phyloP scores from a whole-genome alignment of 2,797 vertebrate genomes.

The Sarcoramphus papa region DNA sequence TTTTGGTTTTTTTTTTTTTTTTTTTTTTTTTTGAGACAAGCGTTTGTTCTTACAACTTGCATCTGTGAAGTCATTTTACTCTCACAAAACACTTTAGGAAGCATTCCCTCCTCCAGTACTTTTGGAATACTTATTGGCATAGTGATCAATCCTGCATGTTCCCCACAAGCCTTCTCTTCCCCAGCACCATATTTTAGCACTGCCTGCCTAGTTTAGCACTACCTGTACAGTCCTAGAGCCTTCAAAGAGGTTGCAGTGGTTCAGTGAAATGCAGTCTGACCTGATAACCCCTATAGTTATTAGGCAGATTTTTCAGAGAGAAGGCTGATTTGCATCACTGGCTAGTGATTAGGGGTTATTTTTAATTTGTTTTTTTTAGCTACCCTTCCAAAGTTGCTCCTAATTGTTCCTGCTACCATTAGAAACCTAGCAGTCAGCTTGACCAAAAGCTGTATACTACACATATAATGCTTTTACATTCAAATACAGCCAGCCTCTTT shows the following conservation, averaged over 20 bases:
- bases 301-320: not conserved
- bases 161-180: not conserved
- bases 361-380: not conserved
- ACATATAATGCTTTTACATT: not conserved
- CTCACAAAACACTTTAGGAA: not conserved
- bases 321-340: not conserved
- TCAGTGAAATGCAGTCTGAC: not conserved
- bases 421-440: not conserved
- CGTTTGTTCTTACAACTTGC: not conserved
- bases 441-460: not conserved
- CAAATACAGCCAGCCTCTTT: not conserved
- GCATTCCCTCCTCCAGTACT: not conserved
- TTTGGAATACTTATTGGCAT: accelerated
- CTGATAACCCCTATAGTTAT: not conserved
- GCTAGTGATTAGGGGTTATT: not conserved
- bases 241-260: not conserved
- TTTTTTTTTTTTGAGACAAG: not conserved
- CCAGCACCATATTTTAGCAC: not conserved
- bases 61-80: not conserved
- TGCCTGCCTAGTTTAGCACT: not conserved
- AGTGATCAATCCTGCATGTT: not conserved
- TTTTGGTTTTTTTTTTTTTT: too few species aligned
- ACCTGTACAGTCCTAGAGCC: not conserved
- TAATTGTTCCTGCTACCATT: not conserved
- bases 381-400: not conserved